Conservation (phyloP, 2,888 invertebrate species). For the Beris chalybata region DNA sequence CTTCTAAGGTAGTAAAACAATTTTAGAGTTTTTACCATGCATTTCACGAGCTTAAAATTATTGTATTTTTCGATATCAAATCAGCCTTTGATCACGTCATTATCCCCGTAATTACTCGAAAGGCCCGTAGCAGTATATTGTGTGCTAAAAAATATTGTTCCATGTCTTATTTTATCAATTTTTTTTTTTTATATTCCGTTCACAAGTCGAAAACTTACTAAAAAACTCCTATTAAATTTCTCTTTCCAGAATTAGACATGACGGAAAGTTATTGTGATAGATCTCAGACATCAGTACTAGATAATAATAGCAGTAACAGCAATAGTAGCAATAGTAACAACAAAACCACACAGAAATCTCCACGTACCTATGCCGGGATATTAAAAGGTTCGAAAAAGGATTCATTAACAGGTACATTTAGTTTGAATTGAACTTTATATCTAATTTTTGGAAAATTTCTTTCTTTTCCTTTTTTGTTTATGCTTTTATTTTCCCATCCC, state of each 20-base stretch:
- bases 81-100: no score
- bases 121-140: not conserved
- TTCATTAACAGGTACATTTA: slow-evolving; percentile 78
- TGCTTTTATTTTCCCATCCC: not conserved
- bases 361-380: slow-evolving; percentile 78
- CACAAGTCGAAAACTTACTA: no score
- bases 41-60: no score
- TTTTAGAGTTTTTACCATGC: no score
- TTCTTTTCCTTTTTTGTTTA: not conserved
- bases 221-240: no score
- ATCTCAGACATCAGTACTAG: slow-evolving; percentile 20
- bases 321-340: slow-evolving; percentile 10
- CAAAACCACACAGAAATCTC: slow-evolving; percentile 16
- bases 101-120: not conserved
- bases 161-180: slow-evolving; percentile 4
- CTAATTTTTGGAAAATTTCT: slow-evolving; percentile 4
- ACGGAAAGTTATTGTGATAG: slow-evolving; percentile 35
- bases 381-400: slow-evolving; percentile 81
- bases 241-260: slow-evolving; percentile 41
- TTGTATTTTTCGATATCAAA: no score
- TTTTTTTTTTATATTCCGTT: slow-evolving; percentile 9
- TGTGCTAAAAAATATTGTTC: not conserved
- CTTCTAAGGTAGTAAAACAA: no score
- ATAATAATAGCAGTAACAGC: slow-evolving; percentile 18
- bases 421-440: not conserved